A percentile compares a stretch with the other conserved stretches of the same genome.
Conservation (phyloP, 1,140 invertebrate genomes). For the Hormaphis cornu region DNA sequence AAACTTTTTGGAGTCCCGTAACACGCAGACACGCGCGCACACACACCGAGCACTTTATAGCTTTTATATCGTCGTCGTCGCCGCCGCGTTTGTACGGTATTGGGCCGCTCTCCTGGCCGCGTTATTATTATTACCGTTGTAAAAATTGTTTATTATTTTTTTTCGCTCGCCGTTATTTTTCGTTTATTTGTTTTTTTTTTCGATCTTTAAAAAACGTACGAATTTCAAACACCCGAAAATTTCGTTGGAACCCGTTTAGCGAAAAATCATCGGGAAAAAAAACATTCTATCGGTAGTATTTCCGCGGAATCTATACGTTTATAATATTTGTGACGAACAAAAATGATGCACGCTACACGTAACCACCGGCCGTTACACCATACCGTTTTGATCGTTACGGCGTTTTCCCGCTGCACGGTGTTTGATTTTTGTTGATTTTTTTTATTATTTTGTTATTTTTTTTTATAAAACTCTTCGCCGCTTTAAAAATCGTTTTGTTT, state of each 20-base stretch:
- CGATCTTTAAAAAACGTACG: neutral
- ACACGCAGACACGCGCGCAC: neutral
- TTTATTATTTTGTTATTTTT: neutral
- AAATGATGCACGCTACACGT: conserved; percentile 2
- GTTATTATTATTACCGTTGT: neutral
- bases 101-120: neutral
- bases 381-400: neutral
- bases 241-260: no score
- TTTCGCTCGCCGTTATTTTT: neutral
- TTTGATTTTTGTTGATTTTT: conserved; percentile 20
- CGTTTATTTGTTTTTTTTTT: neutral
- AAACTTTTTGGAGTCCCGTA: conserved; percentile 28
- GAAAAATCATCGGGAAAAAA: no score
- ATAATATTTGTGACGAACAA: neutral
- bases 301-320: neutral
- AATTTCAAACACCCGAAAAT: neutral
- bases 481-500: neutral
- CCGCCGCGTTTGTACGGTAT: conserved; percentile 1
- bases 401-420: conserved; percentile 22
- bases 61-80: conserved; percentile 23
- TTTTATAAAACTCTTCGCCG: neutral
- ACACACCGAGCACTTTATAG: conserved; percentile 19
- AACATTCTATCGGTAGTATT: no score
- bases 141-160: neutral
- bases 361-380: neutral